These are phyloP conservation scores for Phoxinus dragarum DNA, from an alignment of 2,797 vertebrate species.

Conservation along the genomic window DNA sequence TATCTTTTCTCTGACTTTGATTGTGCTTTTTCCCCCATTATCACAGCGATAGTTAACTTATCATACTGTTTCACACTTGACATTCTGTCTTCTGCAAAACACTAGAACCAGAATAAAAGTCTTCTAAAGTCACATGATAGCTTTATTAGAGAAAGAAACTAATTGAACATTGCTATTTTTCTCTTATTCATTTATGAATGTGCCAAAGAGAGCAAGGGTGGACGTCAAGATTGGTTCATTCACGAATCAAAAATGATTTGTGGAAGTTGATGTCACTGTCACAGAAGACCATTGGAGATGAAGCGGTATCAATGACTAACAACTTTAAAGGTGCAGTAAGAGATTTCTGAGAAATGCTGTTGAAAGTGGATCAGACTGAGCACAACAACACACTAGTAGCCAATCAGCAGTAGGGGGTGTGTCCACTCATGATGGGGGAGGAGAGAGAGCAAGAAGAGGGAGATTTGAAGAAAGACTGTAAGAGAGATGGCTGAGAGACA, in stretches of 20 bases:
- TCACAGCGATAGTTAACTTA: background rate
- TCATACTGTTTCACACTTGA: background rate
- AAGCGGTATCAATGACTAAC: background rate
- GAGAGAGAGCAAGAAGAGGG: too few relatives aligned
- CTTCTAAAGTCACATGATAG: background rate
- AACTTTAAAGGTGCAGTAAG: background rate
- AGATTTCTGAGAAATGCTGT: background rate
- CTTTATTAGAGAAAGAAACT: background rate
- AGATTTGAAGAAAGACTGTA: too few relatives aligned
- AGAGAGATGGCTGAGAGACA: background rate
- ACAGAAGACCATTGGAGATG: background rate
- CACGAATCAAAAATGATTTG: background rate
- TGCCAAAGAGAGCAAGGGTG: background rate
- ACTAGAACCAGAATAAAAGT: background rate
- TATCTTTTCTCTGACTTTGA: constrained; percentile 16
- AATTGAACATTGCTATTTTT: background rate
- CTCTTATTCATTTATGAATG: background rate
- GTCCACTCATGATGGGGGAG: background rate
- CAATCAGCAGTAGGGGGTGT: too few relatives aligned
- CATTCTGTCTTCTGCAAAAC: background rate
- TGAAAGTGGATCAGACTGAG: background rate
- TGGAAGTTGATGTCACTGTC: background rate
- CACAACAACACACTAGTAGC: background rate
- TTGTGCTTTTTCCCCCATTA: background rate
- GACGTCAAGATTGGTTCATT: background rate